phyloP scores from a whole-genome alignment of 2,113 vertebrate genomes.

The Ochotona curzoniae region DNA sequence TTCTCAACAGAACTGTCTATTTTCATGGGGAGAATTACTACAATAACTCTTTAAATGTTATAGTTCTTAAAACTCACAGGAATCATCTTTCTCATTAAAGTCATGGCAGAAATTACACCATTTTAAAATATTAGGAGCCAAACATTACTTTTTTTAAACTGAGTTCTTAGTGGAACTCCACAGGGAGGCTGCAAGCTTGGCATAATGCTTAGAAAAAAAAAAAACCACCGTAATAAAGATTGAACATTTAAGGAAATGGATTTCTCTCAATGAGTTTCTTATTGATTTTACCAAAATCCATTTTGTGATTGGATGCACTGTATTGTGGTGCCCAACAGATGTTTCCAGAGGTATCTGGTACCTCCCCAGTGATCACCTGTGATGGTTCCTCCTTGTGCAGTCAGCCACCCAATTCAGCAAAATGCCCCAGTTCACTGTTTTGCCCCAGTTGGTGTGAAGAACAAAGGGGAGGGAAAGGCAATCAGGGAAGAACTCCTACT shows the following conservation, averaged over 20 bases:
- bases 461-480: neutral
- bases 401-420: neutral
- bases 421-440: neutral
- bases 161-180: neutral
- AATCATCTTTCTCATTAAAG: neutral
- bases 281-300: neutral
- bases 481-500: neutral
- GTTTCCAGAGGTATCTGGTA: neutral
- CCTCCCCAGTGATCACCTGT: neutral
- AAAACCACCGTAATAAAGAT: neutral
- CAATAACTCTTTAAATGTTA: neutral
- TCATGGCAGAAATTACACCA: neutral
- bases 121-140: neutral
- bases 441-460: neutral
- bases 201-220: too few species aligned
- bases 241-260: neutral
- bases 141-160: neutral
- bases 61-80: neutral
- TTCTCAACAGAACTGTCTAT: constrained; percentile 42
- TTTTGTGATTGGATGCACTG: neutral
- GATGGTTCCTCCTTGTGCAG: neutral
- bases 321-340: neutral
- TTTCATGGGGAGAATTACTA: neutral
- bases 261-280: neutral
- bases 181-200: neutral